Base-by-base conservation (phyloP, 2,888 invertebrate species). In the Timema cristinae region DNA sequence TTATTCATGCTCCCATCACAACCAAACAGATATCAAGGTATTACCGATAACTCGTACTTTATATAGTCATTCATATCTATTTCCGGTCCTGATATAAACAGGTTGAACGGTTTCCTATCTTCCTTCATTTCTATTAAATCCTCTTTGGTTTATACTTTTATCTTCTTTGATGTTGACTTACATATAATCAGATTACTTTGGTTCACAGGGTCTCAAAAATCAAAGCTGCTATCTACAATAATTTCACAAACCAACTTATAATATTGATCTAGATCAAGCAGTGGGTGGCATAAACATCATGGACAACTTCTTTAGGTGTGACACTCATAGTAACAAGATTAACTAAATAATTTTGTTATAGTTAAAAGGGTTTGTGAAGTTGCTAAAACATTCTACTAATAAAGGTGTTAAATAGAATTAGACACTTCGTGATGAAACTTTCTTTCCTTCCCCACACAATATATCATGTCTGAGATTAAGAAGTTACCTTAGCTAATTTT, bases 131-230 rank as follows among this genome's bases (percentile, higher is more conserved):
- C 32, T 63, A 48, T 47, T 48, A 32, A 15, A 63, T 15, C 63
- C 48, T 15, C 63, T 48, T 63, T 63, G 32, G 63, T 63, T 9
- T 63, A 16, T 63, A 63, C 63, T 63, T 63, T 63, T 48, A 63
- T 48, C 16, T 63, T 16, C 63, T 63, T 63, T 63, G 32, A 32
- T 11, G 32, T 63, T 13, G 63, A 63, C 63, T 63, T 63, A 1
- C 63, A 63, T 6, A 63, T 32, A 7, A 47, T 63, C 48, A 63
- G 63, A 47, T 63, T 15, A 48, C 48, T 63, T 13, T 63, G 63
- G 7, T 32, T 32, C 13, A 63, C 16, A 47, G 63, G 6, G 48
- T 63, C 63, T 48, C 63, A 63, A 6, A 63, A 63, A 63, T 63
- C 9, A 47, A 63, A 0, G 1, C 47, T 63, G 47, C 63, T 16